Evolutionary conservation across 2,797 vertebrate genomes (phyloP), one percentile per base, ranked within the genome.

Genomic region (Pantherophis alleghaniensis): DNA sequence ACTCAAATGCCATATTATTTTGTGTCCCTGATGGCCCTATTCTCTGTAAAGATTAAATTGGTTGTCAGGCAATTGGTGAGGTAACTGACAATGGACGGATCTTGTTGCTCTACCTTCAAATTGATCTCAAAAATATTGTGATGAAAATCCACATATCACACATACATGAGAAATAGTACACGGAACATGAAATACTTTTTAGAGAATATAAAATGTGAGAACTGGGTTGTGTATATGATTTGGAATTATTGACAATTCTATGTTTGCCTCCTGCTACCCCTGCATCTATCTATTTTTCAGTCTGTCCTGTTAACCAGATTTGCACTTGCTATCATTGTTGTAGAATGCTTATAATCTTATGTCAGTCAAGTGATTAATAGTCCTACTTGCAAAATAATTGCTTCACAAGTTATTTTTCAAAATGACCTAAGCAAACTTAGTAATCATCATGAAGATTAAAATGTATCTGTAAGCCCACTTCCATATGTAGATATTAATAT

Each of bases 401-500:
- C 86, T 83, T 89, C 53, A 63, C 53, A 94, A 53, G 22, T 87
- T 74, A 47, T 26, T 0, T 12, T 42, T 37, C 88, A 69, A 95
- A 89, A 4, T 89, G 28, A 61, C 94, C 69, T 90, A 59, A 94
- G 74, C 89, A 79, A 26, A 4, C 7, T 11, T 95, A 37, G 37
- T 26, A 91, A 79, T 60, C 90, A 87, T 66, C 87, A 90, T 2
- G 1, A 95, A 95, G 89, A 96, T 94, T 93, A 93, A 94, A 96
- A 93, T 91, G 53, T 16, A 95, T 94, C 93, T 95, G 37, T 91
- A 94, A 95, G 37, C 24, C 47, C 91, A n/a, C 89, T 22, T 28
- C 26, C 28, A 53, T 32, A 32, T 69, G 66, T 69, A 69, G 13
- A 69, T 69, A 69, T 69, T 32, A 14, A 63, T 63, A 66, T n/a